Conservation (phyloP, 2,113 vertebrate species). For the Aythya baeri region DNA sequence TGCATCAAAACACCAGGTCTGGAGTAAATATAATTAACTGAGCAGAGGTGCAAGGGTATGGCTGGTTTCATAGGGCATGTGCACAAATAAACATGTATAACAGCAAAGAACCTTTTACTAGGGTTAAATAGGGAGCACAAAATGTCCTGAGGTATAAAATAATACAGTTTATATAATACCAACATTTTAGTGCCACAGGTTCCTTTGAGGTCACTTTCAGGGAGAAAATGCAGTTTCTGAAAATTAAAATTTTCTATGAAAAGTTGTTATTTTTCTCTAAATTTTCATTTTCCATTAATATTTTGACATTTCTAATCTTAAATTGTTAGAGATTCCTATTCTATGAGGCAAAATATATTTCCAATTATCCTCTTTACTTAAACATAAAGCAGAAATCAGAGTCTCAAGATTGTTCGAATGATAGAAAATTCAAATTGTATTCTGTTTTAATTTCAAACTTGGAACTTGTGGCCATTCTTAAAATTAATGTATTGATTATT, state of each 20-base stretch:
- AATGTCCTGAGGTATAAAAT: background rate
- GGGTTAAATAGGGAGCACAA: background rate
- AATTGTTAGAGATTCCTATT: background rate
- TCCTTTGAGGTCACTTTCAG: background rate
- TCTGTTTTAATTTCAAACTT: slow-evolving; percentile 20
- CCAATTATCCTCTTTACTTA: background rate
- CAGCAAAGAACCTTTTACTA: background rate
- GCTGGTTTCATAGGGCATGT: background rate
- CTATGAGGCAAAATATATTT: background rate
- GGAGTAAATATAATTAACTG: slow-evolving; percentile 34
- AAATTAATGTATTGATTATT: slow-evolving; percentile 56
- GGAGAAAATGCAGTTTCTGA: background rate
- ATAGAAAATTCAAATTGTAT: background rate
- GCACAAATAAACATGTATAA: background rate
- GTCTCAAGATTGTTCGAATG: background rate
- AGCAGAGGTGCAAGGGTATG: slow-evolving; percentile 23
- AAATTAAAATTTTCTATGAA: background rate
- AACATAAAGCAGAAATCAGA: slow-evolving; percentile 19
- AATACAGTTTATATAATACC: background rate
- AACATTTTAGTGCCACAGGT: background rate
- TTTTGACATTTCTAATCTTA: background rate
- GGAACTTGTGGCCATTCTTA: background rate
- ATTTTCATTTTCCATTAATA: background rate
- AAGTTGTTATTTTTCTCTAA: background rate
- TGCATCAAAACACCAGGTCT: slow-evolving; percentile 12